Percentiles rank a stretch among this genome's conserved stretches.
phyloP scores from a whole-genome alignment of 92 coral and sea anemone genomes.

The Epizoanthus illoricatus region DNA sequence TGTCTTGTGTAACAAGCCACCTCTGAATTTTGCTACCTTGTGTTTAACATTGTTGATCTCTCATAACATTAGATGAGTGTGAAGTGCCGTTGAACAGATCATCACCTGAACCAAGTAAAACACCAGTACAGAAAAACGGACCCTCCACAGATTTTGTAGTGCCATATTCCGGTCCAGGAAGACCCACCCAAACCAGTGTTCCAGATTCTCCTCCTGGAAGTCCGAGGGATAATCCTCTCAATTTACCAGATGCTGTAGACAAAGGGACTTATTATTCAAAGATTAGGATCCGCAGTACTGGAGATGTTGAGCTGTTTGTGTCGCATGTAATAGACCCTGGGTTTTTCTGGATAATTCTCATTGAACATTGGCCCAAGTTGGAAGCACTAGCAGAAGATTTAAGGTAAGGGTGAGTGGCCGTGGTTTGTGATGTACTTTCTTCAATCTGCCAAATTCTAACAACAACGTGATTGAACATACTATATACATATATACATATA shows the following conservation, averaged over 20 bases:
- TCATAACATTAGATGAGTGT: background rate
- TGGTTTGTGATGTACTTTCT: too few species aligned
- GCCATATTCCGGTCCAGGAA: constrained; percentile 45
- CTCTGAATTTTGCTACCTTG: background rate
- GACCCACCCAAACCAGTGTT: constrained; percentile 28
- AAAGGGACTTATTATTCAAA: constrained; percentile 74
- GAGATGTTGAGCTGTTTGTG: constrained; percentile 73
- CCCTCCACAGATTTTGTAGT: background rate
- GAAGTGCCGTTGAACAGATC: background rate
- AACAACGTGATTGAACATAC: too few species aligned
- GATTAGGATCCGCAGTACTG: constrained; percentile 66
- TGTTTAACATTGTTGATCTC: background rate
- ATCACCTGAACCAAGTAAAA: background rate
- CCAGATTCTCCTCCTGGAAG: constrained; percentile 27
- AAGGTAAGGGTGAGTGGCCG: constrained; percentile 46
- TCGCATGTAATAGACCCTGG: constrained; percentile 81
- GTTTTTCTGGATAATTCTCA: constrained; percentile 84
- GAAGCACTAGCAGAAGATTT: constrained; percentile 76
- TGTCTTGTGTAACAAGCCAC: too few species aligned
- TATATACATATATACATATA: too few species aligned
- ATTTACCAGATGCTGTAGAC: constrained; percentile 80
- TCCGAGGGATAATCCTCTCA: constrained; percentile 38
- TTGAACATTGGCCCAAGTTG: constrained; percentile 71
- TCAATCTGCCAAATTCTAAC: too few species aligned
- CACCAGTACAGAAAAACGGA: background rate